Evolutionary conservation across 2,113 vertebrate genomes (phyloP), one percentile per base, ranked within the genome.

Genomic region (Rhabdomys dilectus): DNA sequence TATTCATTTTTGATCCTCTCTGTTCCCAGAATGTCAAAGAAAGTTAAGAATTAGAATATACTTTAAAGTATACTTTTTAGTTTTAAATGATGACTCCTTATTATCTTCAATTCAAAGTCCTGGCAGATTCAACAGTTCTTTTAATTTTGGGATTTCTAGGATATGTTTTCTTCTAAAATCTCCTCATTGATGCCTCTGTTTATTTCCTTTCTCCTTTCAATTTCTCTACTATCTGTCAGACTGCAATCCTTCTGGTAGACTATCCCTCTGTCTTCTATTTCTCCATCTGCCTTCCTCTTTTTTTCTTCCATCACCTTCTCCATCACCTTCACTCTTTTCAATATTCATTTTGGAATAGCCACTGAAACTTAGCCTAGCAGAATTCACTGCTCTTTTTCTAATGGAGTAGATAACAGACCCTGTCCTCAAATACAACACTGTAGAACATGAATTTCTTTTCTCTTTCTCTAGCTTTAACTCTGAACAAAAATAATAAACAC

Each of bases 1-100:
- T 31, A 34, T 56, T 89, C 53, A 60, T 75, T 94, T 78, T 94
- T 91, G 11, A 81, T 94, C 60, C 91, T 6, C n/a, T 94, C 93
- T 95, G 34, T 81, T 81, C 34, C 5, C 34, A 64, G 34, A 22
- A 53, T 90, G 53, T 80, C 70, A 81, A 96, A 95, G 80, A 29
- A 90, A 66, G 22, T 62, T 29, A 58, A 42, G 24, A 95, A 93
- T 58, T 73, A 95, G 87, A 94, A 64, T 77, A 48, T 26, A 7
- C 31, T 91, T 70, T 91, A 72, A 77, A 90, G 48, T 84, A 5
- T 91, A 13, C 9, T 45, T 94, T 60, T 26, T 39, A 13, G 17
- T 21, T 80, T 91, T 80, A 29, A 42, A 45, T 48, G 16, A 77
- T 34, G 56, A 72, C 68, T 94, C 31, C 60, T 94, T 22, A 76